A percentile compares a stretch with the other conserved stretches of the same genome.
phyloP scores from a whole-genome alignment of 2,888 invertebrate genomes.

The Choristoneura rosaceana region DNA sequence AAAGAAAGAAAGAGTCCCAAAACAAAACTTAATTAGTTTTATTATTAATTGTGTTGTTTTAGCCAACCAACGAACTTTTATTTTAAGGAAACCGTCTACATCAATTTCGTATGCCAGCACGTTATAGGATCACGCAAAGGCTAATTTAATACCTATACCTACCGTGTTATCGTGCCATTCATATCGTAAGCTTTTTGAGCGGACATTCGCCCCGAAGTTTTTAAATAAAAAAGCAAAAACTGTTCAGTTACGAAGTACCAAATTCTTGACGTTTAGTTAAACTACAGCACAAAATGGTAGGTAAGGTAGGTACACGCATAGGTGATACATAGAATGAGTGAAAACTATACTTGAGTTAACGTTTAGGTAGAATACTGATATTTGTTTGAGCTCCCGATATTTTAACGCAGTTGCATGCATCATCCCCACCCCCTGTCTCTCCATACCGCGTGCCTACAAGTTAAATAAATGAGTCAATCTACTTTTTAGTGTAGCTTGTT shows the following conservation, averaged over 20 bases:
- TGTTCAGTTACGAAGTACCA: neutral
- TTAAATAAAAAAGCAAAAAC: neutral
- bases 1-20: too few relatives aligned
- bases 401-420: too few relatives aligned
- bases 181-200: conserved; percentile 21
- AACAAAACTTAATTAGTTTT: neutral
- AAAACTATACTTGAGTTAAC: too few relatives aligned
- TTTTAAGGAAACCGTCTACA: conserved; percentile 14
- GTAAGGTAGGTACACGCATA: too few relatives aligned
- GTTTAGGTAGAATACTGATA: too few relatives aligned
- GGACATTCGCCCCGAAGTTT: conserved; percentile 12
- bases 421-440: too few relatives aligned
- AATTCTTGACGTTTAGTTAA: neutral
- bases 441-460: too few relatives aligned
- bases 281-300: too few relatives aligned
- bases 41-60: neutral
- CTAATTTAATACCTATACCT: conserved; percentile 11
- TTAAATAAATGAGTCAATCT: too few relatives aligned
- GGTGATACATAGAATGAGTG: too few relatives aligned
- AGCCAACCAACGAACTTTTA: neutral
- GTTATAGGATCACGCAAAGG: conserved; percentile 31
- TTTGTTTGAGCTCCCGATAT: too few relatives aligned
- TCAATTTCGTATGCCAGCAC: conserved; percentile 4
- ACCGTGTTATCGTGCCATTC: conserved; percentile 8
- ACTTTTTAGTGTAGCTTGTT: too few relatives aligned